These are phyloP conservation scores for Drosophila grimshawi DNA, from an alignment of 1,140 invertebrate genomes.

Conservation along the genomic window DNA sequence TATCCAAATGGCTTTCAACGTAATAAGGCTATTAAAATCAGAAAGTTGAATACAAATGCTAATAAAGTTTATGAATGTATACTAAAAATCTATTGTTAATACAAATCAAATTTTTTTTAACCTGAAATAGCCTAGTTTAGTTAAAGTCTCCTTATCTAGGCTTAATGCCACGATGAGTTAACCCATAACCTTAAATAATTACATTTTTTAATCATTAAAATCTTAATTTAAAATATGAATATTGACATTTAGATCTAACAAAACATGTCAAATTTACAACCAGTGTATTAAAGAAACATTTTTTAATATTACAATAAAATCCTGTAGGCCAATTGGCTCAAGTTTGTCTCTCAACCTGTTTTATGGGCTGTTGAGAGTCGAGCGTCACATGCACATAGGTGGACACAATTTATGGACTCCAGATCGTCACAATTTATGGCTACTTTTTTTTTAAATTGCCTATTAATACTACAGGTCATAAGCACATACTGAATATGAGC, in stretches of 20 bases:
- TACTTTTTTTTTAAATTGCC: conserved; percentile 5
- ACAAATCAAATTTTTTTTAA: too few species aligned
- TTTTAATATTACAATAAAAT: too few species aligned
- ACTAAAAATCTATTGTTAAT: neutral
- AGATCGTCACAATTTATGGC: neutral
- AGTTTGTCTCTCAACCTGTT: neutral
- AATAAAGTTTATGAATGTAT: neutral
- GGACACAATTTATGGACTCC: conserved; percentile 12
- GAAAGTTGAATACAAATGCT: too few species aligned
- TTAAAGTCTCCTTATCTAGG: too few species aligned
- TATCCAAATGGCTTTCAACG: neutral
- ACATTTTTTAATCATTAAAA: neutral
- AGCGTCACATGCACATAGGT: neutral
- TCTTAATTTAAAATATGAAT: too few species aligned
- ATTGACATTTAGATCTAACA: too few species aligned
- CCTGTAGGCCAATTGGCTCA: neutral
- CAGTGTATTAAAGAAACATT: too few species aligned
- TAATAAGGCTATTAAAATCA: neutral
- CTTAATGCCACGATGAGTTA: too few species aligned
- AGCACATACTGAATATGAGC: neutral
- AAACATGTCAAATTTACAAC: too few species aligned
- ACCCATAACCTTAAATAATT: neutral
- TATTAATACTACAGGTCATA: conserved; percentile 8
- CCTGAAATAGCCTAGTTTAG: too few species aligned
- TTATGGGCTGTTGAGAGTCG: neutral